phyloP scores from a whole-genome alignment of 1,140 invertebrate genomes.

The Diorhabda carinulata region DNA sequence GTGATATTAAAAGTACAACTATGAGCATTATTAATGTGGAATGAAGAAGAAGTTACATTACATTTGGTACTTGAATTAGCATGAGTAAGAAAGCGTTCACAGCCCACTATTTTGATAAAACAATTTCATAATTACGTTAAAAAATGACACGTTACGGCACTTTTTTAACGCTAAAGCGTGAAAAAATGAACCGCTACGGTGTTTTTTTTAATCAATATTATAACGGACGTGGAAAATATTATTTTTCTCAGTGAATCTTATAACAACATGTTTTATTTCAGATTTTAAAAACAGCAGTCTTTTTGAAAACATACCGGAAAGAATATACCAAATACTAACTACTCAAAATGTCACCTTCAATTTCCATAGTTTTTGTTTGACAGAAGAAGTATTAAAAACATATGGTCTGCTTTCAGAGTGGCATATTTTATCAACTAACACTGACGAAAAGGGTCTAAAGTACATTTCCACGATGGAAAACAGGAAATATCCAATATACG shows the following conservation, averaged over 20 bases:
- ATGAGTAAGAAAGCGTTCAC: no score
- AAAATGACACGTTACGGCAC: no score
- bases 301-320: constrained; percentile 53
- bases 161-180: no score
- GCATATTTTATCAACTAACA: constrained; percentile 66
- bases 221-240: no score
- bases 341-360: constrained; percentile 69
- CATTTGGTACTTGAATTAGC: no score
- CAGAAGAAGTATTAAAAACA: constrained; percentile 56
- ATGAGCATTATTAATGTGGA: no score
- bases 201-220: no score
- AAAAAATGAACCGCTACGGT: no score
- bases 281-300: constrained; percentile 46
- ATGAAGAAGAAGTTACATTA: no score
- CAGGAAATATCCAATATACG: constrained; percentile 74
- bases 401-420: constrained; percentile 60
- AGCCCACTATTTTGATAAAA: no score
- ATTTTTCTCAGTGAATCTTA: neutral
- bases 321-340: constrained; percentile 57
- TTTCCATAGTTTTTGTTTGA: constrained; percentile 71
- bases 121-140: no score
- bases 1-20: no score
- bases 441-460: constrained; percentile 59
- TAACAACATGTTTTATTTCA: constrained; percentile 17
- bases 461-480: constrained; percentile 70